Evolutionary conservation across 2,113 vertebrate species (phyloP), one percentile per base, ranked within the genome.

Genomic region (Oophaga pumilio): DNA sequence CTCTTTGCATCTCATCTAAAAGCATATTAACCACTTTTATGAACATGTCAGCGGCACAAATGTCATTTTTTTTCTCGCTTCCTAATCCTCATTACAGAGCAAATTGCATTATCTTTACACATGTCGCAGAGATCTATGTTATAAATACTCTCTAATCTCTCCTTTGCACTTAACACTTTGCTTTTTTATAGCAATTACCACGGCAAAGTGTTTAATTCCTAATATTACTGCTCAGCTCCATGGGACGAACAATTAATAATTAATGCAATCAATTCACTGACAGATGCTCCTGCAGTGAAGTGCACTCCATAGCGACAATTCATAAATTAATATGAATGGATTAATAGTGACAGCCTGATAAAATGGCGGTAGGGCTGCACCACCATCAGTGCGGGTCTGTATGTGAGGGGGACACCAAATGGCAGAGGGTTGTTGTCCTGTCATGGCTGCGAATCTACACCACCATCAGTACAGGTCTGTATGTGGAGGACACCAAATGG

Each of bases 21-120:
- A 88, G 71, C 80, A 84, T 76, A 88, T 88, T 88, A 88, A 68
- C 80, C 71, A 77, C 59, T 88, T 88, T 88, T 88, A 88, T 88
- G 81, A 76, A 74, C 33, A 68, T 88, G 80, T 82, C 87, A 88
- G 59, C 28, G 71, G 71, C 59, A 66, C 33, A 83, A 87, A 87
- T 87, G 86, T 66, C 86, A 87, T 82, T 83, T 82, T 52, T 52
- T 74, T 43, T 49, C 66, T 11, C 18, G 10, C 49, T 71, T 76
- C 80, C 76, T 83, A 76, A 43, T 87, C 69, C 79, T 83, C 81
- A 84, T 88, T 84, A 84, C 80, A 78, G 87, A 88, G 81, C 69
- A 88, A 88, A 88, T 88, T 88, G 87, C 87, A 88, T 88, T 88
- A 84, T 88, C 87, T 84, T 88, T 82, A 77, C 60, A 77, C 87